Evolutionary conservation across 2,888 invertebrate species (phyloP).

Genomic region (Campoletis raptor): DNA sequence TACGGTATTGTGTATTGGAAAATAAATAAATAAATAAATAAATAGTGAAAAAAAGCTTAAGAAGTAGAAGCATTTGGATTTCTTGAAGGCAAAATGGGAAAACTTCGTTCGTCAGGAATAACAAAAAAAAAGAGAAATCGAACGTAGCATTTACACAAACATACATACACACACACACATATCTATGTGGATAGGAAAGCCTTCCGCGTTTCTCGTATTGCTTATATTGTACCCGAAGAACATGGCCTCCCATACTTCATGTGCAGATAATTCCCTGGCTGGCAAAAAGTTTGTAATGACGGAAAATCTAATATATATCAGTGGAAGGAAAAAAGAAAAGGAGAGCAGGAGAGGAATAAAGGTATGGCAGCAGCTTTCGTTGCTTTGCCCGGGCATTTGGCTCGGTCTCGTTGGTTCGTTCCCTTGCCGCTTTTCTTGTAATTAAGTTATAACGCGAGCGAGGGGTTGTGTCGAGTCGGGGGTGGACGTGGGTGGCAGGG

Average conservation of each 20-base stretch:
- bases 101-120: constrained; percentile 25
- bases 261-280: constrained; percentile 67
- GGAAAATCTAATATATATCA: constrained; percentile 83
- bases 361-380: constrained; percentile 60
- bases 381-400: constrained; percentile 56
- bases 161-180: neutral
- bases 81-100: constrained; percentile 33
- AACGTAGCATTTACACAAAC: neutral
- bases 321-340: constrained; percentile 25
- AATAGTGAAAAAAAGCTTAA: neutral
- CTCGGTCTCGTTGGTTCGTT: constrained; percentile 65
- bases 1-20: neutral
- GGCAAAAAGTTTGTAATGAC: constrained; percentile 81
- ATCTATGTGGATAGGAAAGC: neutral
- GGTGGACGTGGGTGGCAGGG: neutral
- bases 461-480: constrained; percentile 23
- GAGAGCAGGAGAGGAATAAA: constrained; percentile 22
- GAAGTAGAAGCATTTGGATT: constrained; percentile 22
- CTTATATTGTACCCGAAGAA: constrained; percentile 11
- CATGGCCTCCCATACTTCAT: constrained; percentile 54
- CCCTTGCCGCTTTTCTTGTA: constrained; percentile 82
- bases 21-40: constrained; percentile 10
- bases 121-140: constrained; percentile 47
- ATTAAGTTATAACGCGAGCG: constrained; percentile 83
- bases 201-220: constrained; percentile 41